phyloP scores from a whole-genome alignment of 2,888 invertebrate genomes.

The Carpatolechia fugitivella region DNA sequence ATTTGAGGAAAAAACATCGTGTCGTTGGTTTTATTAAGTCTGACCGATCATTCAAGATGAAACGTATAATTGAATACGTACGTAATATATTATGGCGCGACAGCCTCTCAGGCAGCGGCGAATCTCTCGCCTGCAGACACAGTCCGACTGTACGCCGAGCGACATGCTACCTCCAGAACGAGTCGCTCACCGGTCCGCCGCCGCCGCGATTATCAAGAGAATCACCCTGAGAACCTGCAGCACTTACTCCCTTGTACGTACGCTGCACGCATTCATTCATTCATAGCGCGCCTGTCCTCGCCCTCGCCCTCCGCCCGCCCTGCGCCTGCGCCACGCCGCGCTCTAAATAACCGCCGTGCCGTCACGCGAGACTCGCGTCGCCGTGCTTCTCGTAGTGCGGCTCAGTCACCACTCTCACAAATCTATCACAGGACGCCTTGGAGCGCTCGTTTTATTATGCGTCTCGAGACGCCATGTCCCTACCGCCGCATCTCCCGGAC shows the following conservation, averaged over 20 bases:
- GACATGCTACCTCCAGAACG: slow-evolving; percentile 73
- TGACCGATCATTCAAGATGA: slow-evolving; percentile 23
- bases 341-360: slow-evolving; percentile 68
- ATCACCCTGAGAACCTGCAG: slow-evolving; percentile 63
- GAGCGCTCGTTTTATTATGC: slow-evolving; percentile 58
- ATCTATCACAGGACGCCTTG: slow-evolving; percentile 62
- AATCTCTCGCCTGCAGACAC: slow-evolving; percentile 35
- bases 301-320: slow-evolving; percentile 42
- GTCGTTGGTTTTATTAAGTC: slow-evolving; percentile 7
- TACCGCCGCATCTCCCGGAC: slow-evolving; percentile 51
- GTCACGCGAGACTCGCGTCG: slow-evolving; percentile 48
- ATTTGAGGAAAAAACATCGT: neutral
- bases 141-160: slow-evolving; percentile 58
- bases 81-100: slow-evolving; percentile 35
- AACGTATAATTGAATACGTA: neutral
- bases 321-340: slow-evolving; percentile 54
- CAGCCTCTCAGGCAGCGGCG: slow-evolving; percentile 27
- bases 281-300: slow-evolving; percentile 55
- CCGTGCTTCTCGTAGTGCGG: slow-evolving; percentile 48
- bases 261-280: slow-evolving; percentile 62
- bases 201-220: slow-evolving; percentile 69
- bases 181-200: slow-evolving; percentile 61
- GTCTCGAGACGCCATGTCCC: slow-evolving; percentile 55
- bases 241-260: slow-evolving; percentile 75
- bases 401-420: slow-evolving; percentile 58